These are phyloP conservation scores for Rattus rattus DNA, from an alignment of 2,113 vertebrate species.

Conservation along the genomic window DNA sequence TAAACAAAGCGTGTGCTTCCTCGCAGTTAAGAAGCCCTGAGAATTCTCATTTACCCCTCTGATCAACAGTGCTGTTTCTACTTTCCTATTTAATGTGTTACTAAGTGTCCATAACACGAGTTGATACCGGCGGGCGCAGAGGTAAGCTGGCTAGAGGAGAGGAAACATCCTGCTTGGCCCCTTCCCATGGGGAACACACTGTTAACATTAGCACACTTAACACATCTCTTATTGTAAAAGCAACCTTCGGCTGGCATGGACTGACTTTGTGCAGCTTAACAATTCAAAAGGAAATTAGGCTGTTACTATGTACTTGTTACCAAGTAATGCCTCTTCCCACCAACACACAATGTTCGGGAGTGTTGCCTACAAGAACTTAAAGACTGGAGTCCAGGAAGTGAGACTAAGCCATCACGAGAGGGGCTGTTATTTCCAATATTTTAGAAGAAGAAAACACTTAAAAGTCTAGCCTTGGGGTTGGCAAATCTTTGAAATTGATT, in stretches of 20 bases:
- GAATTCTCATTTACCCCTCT: not conserved
- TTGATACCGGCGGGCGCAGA: not conserved
- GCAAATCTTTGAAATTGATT: slow-evolving; percentile 20
- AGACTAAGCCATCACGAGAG: not conserved
- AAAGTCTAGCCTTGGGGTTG: slow-evolving; percentile 1
- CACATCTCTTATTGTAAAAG: slow-evolving; percentile 13
- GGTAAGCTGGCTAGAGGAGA: not conserved
- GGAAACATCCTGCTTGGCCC: not conserved
- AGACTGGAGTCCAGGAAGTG: not conserved
- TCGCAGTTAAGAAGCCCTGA: slow-evolving; percentile 59
- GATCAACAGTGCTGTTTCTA: slow-evolving; percentile 35
- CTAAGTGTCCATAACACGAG: slow-evolving; percentile 17
- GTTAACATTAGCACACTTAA: not conserved
- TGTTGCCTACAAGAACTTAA: not conserved
- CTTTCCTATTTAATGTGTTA: slow-evolving; percentile 28
- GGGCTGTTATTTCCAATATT: slow-evolving; percentile 6
- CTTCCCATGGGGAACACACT: not conserved
- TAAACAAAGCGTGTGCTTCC: slow-evolving; percentile 68
- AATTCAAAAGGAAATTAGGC: slow-evolving; percentile 38
- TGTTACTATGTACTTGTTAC: slow-evolving; percentile 21
- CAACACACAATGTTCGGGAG: not conserved
- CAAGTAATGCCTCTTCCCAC: slow-evolving; percentile 9
- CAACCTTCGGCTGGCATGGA: not conserved
- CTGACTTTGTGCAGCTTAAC: not conserved
- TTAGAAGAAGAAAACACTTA: slow-evolving; percentile 28